phyloP scores from a whole-genome alignment of 2,113 vertebrate species.

The Oceanites oceanicus region DNA sequence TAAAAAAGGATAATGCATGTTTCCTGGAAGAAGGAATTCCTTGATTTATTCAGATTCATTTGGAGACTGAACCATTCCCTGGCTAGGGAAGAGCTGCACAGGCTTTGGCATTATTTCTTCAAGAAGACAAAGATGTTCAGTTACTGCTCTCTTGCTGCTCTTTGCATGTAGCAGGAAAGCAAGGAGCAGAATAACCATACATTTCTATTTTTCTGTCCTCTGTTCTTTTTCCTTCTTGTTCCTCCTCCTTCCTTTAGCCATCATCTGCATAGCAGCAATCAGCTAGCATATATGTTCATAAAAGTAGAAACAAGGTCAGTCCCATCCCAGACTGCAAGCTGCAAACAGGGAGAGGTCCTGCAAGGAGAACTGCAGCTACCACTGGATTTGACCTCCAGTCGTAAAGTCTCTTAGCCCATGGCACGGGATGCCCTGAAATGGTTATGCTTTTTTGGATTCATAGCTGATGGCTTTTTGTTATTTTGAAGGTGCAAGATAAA shows the following conservation, averaged over 20 bases:
- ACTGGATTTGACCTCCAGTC: neutral
- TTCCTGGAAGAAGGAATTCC: neutral
- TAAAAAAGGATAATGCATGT: neutral
- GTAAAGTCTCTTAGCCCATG: neutral
- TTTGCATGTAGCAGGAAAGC: neutral
- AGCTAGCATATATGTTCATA: neutral
- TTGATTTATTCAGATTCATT: neutral
- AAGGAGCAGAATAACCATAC: neutral
- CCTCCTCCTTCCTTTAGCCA: neutral
- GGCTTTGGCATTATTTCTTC: neutral
- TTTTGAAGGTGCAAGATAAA: neutral
- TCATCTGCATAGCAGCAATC: neutral
- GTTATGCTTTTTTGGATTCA: neutral
- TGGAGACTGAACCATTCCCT: neutral
- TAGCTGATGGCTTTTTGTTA: neutral
- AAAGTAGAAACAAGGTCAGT: neutral
- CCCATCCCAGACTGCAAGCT: neutral
- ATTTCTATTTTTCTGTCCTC: neutral
- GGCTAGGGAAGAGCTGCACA: neutral
- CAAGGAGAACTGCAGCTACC: neutral
- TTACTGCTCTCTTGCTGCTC: neutral
- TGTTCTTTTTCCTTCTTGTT: neutral
- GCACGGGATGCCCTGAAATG: neutral
- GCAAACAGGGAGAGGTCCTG: neutral
- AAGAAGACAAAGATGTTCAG: neutral